Conservation (phyloP, 2,113 vertebrate genomes). For the Varanus salvator region DNA sequence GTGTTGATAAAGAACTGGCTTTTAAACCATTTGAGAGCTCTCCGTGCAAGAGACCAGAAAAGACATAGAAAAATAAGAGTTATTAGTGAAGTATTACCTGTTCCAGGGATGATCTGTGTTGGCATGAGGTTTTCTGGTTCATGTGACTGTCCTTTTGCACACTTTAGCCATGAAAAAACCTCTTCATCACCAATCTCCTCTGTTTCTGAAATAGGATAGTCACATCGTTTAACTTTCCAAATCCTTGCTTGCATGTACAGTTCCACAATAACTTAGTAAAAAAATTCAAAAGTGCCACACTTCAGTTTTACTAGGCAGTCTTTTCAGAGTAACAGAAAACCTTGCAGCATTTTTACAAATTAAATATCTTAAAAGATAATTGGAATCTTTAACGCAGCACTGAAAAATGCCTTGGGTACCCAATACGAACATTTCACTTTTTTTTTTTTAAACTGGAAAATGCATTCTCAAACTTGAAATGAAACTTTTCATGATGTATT, state of each 20-base stretch:
- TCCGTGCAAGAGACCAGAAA: background rate
- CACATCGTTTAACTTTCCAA: background rate
- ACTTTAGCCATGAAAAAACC: conserved; percentile 97
- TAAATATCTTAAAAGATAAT: background rate
- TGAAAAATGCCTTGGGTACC: background rate
- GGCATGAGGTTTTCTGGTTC: conserved; percentile 99
- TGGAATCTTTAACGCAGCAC: background rate
- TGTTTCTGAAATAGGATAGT: conserved; percentile 78
- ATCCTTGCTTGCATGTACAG: background rate
- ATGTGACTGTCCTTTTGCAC: conserved; percentile 97
- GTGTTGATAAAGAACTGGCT: background rate
- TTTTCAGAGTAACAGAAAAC: background rate
- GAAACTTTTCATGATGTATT: background rate
- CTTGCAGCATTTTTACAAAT: background rate
- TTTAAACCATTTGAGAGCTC: background rate
- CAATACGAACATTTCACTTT: background rate
- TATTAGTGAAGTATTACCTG: conserved; percentile 82
- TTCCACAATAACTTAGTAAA: background rate
- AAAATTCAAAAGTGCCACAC: background rate
- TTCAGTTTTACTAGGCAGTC: background rate
- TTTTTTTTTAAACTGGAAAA: background rate
- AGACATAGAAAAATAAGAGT: background rate
- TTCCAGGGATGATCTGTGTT: conserved; percentile 98
- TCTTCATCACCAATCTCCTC: conserved; percentile 94
- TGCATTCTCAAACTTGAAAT: background rate